Evolutionary conservation across 2,797 vertebrate genomes (phyloP).

Genomic region (Squalus acanthias): DNA sequence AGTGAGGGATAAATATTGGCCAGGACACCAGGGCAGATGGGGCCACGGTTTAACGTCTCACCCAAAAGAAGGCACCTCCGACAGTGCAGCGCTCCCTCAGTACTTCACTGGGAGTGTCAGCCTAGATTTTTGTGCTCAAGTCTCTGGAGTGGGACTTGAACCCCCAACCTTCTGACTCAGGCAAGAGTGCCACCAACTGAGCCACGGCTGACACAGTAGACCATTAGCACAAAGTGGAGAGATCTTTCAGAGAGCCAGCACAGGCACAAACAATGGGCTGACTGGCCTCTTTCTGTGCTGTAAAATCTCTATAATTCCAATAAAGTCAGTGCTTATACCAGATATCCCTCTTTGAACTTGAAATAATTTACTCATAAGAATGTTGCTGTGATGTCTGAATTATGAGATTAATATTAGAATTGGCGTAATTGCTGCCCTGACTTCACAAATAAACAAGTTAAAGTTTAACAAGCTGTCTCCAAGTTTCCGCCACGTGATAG

Average conservation of each 20-base stretch:
- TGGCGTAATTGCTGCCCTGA: background rate
- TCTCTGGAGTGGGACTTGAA: too few relatives aligned
- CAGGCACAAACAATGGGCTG: background rate
- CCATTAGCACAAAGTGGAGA: background rate
- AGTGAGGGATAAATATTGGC: too few relatives aligned
- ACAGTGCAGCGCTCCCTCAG: too few relatives aligned
- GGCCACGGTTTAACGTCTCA: too few relatives aligned
- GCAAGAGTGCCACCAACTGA: too few relatives aligned
- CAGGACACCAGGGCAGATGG: too few relatives aligned
- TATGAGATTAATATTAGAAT: slow-evolving; percentile 10
- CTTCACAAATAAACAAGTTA: slow-evolving; percentile 35
- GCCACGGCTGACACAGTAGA: background rate
- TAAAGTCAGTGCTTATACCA: background rate
- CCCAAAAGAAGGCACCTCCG: too few relatives aligned
- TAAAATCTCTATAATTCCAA: background rate
- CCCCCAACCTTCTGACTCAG: too few relatives aligned
- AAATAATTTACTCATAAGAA: background rate
- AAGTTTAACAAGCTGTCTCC: slow-evolving; percentile 35
- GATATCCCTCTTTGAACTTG: background rate
- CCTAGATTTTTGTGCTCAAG: too few relatives aligned
- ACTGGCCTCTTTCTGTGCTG: background rate
- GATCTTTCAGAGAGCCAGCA: background rate
- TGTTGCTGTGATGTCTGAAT: background rate
- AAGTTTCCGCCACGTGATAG: slow-evolving; percentile 7
- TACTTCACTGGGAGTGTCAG: too few relatives aligned